Conservation (phyloP, 2,888 invertebrate species). For the Thymelicus lineola region DNA sequence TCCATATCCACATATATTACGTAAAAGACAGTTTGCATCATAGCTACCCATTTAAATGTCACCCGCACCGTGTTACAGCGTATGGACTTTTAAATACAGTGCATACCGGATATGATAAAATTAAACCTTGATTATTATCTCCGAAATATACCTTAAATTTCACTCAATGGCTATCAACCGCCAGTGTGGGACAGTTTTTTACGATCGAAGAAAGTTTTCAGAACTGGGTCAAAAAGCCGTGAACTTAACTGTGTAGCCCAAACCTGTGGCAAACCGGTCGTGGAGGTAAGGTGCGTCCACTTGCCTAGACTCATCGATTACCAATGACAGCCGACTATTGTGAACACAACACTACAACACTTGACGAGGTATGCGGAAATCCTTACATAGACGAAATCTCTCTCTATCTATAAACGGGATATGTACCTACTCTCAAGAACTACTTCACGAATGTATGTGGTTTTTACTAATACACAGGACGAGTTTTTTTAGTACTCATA, state of each 20-base stretch:
- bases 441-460: too few species aligned
- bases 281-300: slow-evolving; percentile 16
- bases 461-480: too few species aligned
- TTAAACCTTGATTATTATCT: neutral
- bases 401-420: too few species aligned
- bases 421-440: too few species aligned
- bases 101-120: too few species aligned
- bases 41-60: too few species aligned
- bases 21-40: too few species aligned
- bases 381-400: neutral
- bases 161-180: slow-evolving; percentile 52
- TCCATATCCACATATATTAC: too few species aligned
- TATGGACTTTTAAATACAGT: too few species aligned
- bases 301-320: slow-evolving; percentile 7
- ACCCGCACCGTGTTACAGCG: too few species aligned
- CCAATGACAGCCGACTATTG: neutral
- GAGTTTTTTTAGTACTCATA: too few species aligned
- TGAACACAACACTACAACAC: neutral
- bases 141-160: slow-evolving; percentile 22
- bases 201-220: slow-evolving; percentile 67
- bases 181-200: slow-evolving; percentile 56
- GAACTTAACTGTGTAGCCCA: slow-evolving; percentile 56
- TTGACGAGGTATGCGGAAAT: neutral
- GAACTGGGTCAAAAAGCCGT: slow-evolving; percentile 73
- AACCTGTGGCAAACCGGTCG: slow-evolving; percentile 57